A percentile compares a stretch with the other conserved stretches of the same genome.
Conservation (phyloP, 1,140 invertebrate genomes). For the Globodera rostochiensis region DNA sequence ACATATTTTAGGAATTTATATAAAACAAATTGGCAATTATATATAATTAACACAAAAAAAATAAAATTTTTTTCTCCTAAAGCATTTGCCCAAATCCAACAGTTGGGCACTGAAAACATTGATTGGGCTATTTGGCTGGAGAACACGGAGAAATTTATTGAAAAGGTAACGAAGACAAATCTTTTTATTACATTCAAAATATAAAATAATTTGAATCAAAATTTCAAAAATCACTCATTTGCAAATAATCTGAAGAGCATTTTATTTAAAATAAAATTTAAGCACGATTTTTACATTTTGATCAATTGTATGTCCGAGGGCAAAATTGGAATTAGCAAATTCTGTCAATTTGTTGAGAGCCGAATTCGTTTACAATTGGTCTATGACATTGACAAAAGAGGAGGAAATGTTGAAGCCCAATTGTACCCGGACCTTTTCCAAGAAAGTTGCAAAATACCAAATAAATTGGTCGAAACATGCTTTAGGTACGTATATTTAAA, state of each 20-base stretch:
- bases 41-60: background rate
- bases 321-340: background rate
- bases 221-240: too few species aligned
- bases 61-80: background rate
- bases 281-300: background rate
- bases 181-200: too few species aligned
- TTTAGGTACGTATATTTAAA: background rate
- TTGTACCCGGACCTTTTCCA: background rate
- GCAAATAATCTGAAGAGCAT: too few species aligned
- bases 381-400: background rate
- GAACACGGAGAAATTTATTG: background rate
- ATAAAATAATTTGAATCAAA: too few species aligned
- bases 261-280: too few species aligned
- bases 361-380: slow-evolving; percentile 3
- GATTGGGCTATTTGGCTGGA: background rate
- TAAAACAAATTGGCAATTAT: too few species aligned
- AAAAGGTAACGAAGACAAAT: too few species aligned
- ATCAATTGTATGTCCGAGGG: background rate
- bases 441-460: background rate
- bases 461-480: background rate
- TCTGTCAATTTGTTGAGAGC: background rate
- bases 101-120: background rate
- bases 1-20: background rate
- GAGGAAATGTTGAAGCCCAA: background rate
- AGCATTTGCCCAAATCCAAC: background rate